Evolutionary conservation across 2,888 invertebrate species (phyloP).

Genomic region (Polymixis lichenea): DNA sequence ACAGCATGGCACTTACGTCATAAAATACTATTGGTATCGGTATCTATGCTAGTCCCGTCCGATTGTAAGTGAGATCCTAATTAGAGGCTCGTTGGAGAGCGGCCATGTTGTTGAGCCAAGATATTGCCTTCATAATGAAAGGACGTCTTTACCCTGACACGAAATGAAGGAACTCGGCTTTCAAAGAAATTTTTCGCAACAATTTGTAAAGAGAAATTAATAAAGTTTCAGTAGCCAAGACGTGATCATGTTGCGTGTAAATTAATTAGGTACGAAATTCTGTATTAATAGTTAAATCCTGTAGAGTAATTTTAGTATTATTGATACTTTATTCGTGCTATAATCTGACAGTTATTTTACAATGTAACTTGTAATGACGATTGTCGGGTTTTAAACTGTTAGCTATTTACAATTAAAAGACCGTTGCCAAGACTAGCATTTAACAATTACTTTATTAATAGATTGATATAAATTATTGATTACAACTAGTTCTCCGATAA

Average conservation of each 20-base stretch:
- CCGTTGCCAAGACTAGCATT: neutral
- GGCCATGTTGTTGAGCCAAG: slow-evolving; percentile 47
- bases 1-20: slow-evolving; percentile 9
- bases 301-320: slow-evolving; percentile 14
- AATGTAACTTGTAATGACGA: slow-evolving; percentile 3
- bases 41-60: slow-evolving; percentile 23
- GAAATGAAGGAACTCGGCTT: slow-evolving; percentile 30
- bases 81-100: slow-evolving; percentile 49
- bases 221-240: slow-evolving; percentile 9
- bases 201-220: slow-evolving; percentile 39
- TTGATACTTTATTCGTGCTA: slow-evolving; percentile 10
- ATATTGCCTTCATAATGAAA: slow-evolving; percentile 49
- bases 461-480: neutral
- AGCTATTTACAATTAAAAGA: neutral
- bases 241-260: slow-evolving; percentile 29
- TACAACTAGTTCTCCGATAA: neutral
- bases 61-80: slow-evolving; percentile 53
- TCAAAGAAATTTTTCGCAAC: slow-evolving; percentile 33
- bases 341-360: slow-evolving; percentile 13
- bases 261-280: slow-evolving; percentile 28
- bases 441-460: neutral
- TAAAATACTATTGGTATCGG: slow-evolving; percentile 31
- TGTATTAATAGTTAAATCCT: neutral
- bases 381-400: neutral
- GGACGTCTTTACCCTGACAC: slow-evolving; percentile 20